Conservation (phyloP, 2,888 invertebrate genomes). For the Fragum sueziense region DNA sequence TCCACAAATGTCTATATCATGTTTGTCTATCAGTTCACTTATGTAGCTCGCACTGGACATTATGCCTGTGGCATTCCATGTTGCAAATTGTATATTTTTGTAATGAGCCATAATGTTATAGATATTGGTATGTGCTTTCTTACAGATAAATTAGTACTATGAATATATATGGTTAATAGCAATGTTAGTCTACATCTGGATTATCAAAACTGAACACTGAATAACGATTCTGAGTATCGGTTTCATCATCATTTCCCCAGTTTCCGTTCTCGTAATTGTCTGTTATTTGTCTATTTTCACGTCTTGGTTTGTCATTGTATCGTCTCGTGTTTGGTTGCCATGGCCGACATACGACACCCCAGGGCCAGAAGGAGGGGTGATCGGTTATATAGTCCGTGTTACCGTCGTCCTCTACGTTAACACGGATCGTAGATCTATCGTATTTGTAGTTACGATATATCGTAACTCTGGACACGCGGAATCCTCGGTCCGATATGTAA, state of each 20-base stretch:
- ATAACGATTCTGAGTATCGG: background rate
- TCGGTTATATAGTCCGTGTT: background rate
- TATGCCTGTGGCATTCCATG: background rate
- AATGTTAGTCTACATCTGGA: background rate
- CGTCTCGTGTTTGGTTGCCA: too few species aligned
- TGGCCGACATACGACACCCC: too few species aligned
- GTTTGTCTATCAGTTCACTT: background rate
- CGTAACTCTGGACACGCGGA: background rate
- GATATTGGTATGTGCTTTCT: too few species aligned
- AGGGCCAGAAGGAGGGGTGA: background rate
- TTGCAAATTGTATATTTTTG: background rate
- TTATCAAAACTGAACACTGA: background rate
- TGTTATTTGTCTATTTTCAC: background rate
- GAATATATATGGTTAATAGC: too few species aligned
- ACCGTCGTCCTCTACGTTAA: background rate
- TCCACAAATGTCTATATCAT: background rate
- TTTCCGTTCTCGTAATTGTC: background rate
- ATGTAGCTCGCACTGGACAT: background rate
- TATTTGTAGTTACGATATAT: background rate
- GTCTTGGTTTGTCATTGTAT: background rate
- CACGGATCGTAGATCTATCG: background rate
- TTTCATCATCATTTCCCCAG: background rate
- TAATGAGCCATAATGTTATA: background rate
- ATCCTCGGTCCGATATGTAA: background rate
- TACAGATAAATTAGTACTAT: too few species aligned